These are phyloP conservation scores for Spondyliosoma cantharus DNA, from an alignment of 2,797 vertebrate genomes.

Conservation along the genomic window DNA sequence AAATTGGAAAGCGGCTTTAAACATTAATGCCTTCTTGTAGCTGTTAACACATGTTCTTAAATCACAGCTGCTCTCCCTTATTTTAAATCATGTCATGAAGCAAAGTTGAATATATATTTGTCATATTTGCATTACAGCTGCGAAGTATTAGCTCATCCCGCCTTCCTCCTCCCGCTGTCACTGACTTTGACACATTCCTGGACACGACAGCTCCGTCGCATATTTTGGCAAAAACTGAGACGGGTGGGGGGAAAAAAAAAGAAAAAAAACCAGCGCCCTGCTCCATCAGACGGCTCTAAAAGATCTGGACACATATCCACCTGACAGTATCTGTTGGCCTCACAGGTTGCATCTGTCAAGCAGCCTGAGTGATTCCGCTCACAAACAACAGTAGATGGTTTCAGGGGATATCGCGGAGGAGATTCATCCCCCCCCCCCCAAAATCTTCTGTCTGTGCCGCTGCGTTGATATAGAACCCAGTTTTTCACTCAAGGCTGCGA, in stretches of 20 bases:
- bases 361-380: conserved; percentile 32
- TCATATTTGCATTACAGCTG: not conserved
- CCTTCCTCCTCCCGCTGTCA: conserved; percentile 31
- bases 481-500: conserved; percentile 23
- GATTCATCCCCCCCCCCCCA: not conserved
- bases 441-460: conserved; percentile 19
- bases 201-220: conserved; percentile 29
- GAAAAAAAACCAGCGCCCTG: not conserved
- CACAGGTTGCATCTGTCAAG: conserved; percentile 39
- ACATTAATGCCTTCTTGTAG: not conserved
- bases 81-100: not conserved
- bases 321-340: conserved; percentile 35
- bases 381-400: conserved; percentile 27
- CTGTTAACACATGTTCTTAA: not conserved
- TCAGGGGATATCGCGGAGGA: conserved; percentile 21
- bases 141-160: not conserved
- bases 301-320: conserved; percentile 41
- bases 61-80: not conserved
- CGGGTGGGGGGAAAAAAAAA: not conserved
- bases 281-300: conserved; percentile 29
- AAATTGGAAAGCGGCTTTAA: not conserved
- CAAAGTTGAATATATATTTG: not conserved
- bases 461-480: conserved; percentile 19
- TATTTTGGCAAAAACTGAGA: conserved; percentile 31
- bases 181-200: conserved; percentile 37